Conservation (phyloP, 2,113 vertebrate genomes). For the Verasper variegatus region DNA sequence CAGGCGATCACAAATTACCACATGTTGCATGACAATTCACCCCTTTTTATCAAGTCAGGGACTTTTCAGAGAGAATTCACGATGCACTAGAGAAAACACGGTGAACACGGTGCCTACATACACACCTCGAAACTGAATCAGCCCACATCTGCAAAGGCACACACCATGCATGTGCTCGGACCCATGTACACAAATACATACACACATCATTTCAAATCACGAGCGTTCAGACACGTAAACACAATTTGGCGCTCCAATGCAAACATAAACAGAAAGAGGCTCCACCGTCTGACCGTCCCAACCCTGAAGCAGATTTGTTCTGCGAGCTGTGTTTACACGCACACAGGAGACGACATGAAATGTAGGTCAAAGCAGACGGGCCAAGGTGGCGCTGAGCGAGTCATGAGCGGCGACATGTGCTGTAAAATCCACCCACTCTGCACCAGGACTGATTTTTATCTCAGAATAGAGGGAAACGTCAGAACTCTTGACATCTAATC, state of each 20-base stretch:
- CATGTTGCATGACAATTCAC: background rate
- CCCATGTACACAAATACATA: conserved; percentile 6
- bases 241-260: conserved; percentile 27
- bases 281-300: conserved; percentile 37
- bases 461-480: conserved; percentile 15
- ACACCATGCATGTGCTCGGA: background rate
- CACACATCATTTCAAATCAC: conserved; percentile 15
- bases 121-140: background rate
- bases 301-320: conserved; percentile 29
- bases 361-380: conserved; percentile 59
- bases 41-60: background rate
- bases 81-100: background rate
- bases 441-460: conserved; percentile 36
- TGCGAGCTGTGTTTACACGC: conserved; percentile 44
- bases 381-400: conserved; percentile 18
- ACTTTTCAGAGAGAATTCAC: background rate
- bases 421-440: background rate
- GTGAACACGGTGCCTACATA: background rate
- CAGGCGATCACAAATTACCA: background rate
- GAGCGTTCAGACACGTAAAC: conserved; percentile 7
- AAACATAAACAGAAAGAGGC: conserved; percentile 29
- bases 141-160: background rate
- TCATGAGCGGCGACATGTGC: conserved; percentile 6
- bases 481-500: conserved; percentile 7
- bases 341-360: conserved; percentile 35